Base-by-base conservation (phyloP, 2,888 invertebrate species). In the Orchestes rusci region DNA sequence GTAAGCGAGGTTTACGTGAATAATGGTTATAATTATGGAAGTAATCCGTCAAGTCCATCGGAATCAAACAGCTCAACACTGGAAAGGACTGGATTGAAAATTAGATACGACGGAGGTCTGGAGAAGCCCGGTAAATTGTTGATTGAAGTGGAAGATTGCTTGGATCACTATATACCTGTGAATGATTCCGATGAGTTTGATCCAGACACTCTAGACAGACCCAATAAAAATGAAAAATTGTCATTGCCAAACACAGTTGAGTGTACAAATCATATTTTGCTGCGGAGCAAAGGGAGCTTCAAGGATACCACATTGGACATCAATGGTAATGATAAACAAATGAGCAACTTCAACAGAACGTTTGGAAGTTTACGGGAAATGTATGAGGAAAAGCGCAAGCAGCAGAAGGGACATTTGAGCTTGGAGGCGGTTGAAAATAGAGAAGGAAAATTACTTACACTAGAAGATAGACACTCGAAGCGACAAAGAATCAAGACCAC, bases 171-270 rank as follows among this genome's bases (percentile, higher is more conserved):
- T 53, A 77, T 82, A 4, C 77, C 76, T 58, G 80, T 84, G 36
- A 77, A 84, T 43, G 89, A 89, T 59, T 86, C 86, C 2, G 86
- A 86, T 56, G 81, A 80, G 41, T 90, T 87, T 57, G 90, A 90
- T 64, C 88, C 89, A 0, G 89, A 90, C 54, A 90, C 90, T 0
- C 70, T 90, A 43, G 90, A 90, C 59, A 73, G 89, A 17, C 51
- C 51, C 17, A 43, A 48, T 33, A 48, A 48, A 34, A 28, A 41
- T 5, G 30, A 32, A 23, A 45, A 46, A 32, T 8, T 29, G 8
- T 19, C 28, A 3, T 12, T 36, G 12, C 19, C 36, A 8, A 40
- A 17, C 3, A 35, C 77, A 0, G 59, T 77, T 19, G 76, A 76
- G 56, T 63, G 74, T 34, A 72, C 74, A 0, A 45, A 52, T 17